Evolutionary conservation across 2,888 invertebrate species (phyloP).

Genomic region (Antheraea yamamai): DNA sequence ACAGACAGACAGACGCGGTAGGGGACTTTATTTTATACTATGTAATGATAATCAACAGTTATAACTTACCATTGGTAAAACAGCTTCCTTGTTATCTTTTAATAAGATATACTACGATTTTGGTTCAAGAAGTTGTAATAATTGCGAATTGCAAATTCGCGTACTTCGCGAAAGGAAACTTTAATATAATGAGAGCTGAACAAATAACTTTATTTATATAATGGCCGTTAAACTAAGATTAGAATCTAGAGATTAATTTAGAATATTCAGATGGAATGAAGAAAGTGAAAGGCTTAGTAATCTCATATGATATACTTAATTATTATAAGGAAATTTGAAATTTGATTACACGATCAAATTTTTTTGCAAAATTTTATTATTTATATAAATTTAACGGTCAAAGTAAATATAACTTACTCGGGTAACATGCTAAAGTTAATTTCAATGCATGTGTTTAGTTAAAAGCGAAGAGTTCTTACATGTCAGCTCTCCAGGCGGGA

Average conservation of each 20-base stretch:
- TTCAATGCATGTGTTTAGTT: not conserved
- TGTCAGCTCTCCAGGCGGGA: conserved; percentile 64
- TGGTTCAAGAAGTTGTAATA: not conserved
- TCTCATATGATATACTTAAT: not conserved
- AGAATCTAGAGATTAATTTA: not conserved
- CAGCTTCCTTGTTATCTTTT: not conserved
- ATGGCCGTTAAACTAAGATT: not conserved
- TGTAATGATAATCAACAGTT: not conserved
- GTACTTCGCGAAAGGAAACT: not conserved
- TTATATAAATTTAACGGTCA: not conserved
- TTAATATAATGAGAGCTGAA: not conserved
- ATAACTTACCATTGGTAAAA: not conserved
- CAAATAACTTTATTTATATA: not conserved
- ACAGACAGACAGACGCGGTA: no score
- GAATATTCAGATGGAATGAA: not conserved
- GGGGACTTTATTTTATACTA: no score
- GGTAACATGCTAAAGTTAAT: not conserved
- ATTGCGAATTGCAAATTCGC: not conserved
- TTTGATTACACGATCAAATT: not conserved
- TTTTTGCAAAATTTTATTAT: not conserved
- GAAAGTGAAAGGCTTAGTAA: not conserved
- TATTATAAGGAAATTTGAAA: not conserved
- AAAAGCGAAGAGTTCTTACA: conserved; percentile 46
- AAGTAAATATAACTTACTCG: not conserved
- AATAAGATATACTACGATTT: not conserved